Evolutionary conservation across 2,888 invertebrate genomes (phyloP), one percentile per base, ranked within the genome.

Genomic region (Anoplius nigerrimus): DNA sequence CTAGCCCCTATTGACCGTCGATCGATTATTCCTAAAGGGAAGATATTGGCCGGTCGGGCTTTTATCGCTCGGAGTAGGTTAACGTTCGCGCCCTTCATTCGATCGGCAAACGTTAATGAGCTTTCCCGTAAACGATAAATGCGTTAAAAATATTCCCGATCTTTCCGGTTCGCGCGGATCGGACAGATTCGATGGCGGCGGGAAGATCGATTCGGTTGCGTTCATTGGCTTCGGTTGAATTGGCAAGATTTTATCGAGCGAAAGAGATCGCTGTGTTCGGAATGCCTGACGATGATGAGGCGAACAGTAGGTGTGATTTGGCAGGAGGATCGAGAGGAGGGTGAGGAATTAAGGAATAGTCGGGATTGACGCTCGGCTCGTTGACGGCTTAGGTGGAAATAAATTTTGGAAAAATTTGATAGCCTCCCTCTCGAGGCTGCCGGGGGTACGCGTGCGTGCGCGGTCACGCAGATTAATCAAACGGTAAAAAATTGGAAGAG

Each of bases 401-500:
- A 74, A 72, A 78, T 75, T 75, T 72, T 60, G n/a, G n/a, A 52
- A 18, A 66, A 75, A 75, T 76, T 76, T 79, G 34, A 34, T 34
- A 34, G 34, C 8, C 34, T 6, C 34, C 34, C 34, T 8, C 34
- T 1, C 58, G 58, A 67, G 64, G 60, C 55, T 52, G 46, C 46
- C 20, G 45, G 51, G 58, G 55, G 69, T 59, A 69, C 69, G 68
- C 60, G 66, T 65, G 74, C 69, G 70, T 69, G 66, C 48, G 60
- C 34, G 66, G 60, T 71, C 58, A 60, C 68, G 77, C 64, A 69
- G 72, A 86, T 86, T 84, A 84, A 86, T 86, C 84, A 86, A 86
- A 80, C 78, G 78, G 75, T 74, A 78, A 84, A 83, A 83, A 85
- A 85, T 84, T 81, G 81, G 68, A 82, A 76, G 78, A 79, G 83